phyloP scores from a whole-genome alignment of 2,888 invertebrate species.

The Neoitamus cyanurus region DNA sequence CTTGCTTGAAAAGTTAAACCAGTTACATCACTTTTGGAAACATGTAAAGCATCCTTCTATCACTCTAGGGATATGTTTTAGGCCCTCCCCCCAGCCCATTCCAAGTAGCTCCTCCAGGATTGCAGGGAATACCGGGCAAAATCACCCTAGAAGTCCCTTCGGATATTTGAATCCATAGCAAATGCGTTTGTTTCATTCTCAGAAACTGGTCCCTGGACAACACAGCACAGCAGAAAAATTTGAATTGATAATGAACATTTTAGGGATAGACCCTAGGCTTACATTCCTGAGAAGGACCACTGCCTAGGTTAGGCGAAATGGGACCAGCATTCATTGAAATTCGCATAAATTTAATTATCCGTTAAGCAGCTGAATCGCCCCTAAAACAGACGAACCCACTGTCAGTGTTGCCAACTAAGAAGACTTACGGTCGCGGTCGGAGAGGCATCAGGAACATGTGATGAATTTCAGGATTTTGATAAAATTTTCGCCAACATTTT shows the following conservation, averaged over 20 bases:
- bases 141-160: neutral
- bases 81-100: neutral
- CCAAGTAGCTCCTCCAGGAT: neutral
- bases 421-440: neutral
- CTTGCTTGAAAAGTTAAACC: neutral
- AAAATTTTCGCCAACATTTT: neutral
- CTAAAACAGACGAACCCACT: neutral
- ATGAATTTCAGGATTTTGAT: neutral
- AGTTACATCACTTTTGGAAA: neutral
- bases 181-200: neutral
- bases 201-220: neutral
- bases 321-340: conserved; percentile 2
- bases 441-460: neutral
- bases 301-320: neutral
- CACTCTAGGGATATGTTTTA: neutral
- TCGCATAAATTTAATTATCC: neutral
- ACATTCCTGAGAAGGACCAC: neutral
- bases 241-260: conserved; percentile 14
- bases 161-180: neutral
- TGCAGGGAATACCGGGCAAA: neutral
- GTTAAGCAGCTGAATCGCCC: neutral
- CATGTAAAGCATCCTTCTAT: neutral
- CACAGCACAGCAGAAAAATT: neutral
- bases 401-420: neutral
- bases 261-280: neutral